Base-by-base conservation (phyloP, 2,888 invertebrate genomes). In the Cremastinae sp. region DNA sequence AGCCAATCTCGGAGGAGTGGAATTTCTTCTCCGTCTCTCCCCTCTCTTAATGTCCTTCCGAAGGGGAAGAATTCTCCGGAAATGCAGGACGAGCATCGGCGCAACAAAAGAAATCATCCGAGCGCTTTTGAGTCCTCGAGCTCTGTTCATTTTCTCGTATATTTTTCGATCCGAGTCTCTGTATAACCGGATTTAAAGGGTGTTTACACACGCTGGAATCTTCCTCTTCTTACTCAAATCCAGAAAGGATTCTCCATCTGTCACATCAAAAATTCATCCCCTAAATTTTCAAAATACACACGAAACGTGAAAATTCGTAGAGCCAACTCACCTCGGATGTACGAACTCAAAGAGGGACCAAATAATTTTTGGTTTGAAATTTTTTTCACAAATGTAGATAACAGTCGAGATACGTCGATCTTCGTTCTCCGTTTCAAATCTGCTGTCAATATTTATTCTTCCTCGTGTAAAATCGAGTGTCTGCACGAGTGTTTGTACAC, bases 11-110 rank as follows among this genome's bases (percentile, higher is more conserved):
- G 78, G 74, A 70, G 79, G 80, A 66, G 41, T 58, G 62, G 56
- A 70, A 55, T 20, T 55, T 70, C 14, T 64, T 75, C 56, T 58
- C 61, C 62, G 62, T 45, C 43, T 65, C 66, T 58, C 65, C 43
- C 59, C 59, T 49, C 28, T 47, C 7, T 12, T 41, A 65, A 75
- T 71, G 74, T 75, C 74, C 75, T 78, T 70, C 69, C 70, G 74
- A 68, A 12, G 41, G 65, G 51, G 74, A 49, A 49, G 64, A 72
- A 47, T 49, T 51, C 62, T 56, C 66, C 72, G 75, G 72, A 75
- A 68, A 75, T 75, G 56, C 66, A 51, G 49, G 66, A 66, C 62
- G 56, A 8, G 37, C 65, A 58, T 64, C 58, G 43, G 28, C 18
- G 62, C 68, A 62, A 75, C 75, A 68, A 75, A 68, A 41, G 75